A percentile compares a stretch with the other conserved stretches of the same genome.
Evolutionary conservation across 2,888 invertebrate genomes (phyloP).

Genomic region (Ypsolopha scabrella): DNA sequence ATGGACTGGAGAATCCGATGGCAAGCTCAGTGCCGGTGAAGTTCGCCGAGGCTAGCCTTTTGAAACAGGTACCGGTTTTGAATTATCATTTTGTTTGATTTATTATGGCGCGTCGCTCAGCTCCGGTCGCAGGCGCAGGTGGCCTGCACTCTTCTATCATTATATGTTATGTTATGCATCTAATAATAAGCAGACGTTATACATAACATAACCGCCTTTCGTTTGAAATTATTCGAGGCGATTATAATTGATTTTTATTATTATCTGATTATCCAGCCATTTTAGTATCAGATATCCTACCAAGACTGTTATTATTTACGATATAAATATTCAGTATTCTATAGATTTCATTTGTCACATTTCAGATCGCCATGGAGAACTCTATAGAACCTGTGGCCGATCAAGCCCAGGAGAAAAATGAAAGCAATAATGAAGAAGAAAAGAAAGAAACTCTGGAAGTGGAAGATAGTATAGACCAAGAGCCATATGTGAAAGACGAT

Average conservation of each 20-base stretch:
- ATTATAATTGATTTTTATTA: no score
- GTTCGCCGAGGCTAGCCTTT: conserved; percentile 57
- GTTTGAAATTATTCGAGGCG: no score
- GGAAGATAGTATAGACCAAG: conserved; percentile 19
- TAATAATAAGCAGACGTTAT: neutral
- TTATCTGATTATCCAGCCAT: no score
- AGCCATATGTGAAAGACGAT: conserved; percentile 36
- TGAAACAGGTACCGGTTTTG: conserved; percentile 68
- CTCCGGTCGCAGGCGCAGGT: conserved; percentile 27
- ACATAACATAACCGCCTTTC: neutral
- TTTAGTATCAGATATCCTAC: no score
- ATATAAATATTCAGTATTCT: neutral
- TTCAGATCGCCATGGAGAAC: conserved; percentile 40
- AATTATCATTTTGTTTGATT: conserved; percentile 66
- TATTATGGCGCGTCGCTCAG: conserved; percentile 39
- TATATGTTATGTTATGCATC: conserved; percentile 1
- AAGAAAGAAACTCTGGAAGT: conserved; percentile 15
- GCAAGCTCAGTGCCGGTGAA: conserved; percentile 46
- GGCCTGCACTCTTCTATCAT: conserved; percentile 22
- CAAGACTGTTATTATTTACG: no score
- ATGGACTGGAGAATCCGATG: conserved; percentile 55
- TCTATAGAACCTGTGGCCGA: neutral
- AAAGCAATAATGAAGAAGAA: conserved; percentile 8
- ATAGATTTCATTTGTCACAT: conserved; percentile 10
- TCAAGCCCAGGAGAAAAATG: conserved; percentile 3